phyloP scores from a whole-genome alignment of 2,888 invertebrate species.

The Pandemis cinnamomeana region DNA sequence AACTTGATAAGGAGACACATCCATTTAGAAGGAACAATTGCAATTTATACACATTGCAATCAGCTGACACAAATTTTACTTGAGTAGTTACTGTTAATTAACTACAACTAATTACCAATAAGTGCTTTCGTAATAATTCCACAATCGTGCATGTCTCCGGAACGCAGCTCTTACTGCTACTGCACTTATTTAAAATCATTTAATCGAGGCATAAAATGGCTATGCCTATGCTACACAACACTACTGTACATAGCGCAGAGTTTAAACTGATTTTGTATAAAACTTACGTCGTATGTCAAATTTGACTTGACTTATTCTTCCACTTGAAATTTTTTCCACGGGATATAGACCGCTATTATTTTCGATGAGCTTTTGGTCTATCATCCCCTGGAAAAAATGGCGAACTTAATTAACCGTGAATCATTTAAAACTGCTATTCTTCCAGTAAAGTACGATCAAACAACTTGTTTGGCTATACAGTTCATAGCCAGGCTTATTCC shows the following conservation, averaged over 20 bases:
- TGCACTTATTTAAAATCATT: slow-evolving; percentile 14
- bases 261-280: slow-evolving; percentile 29
- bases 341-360: too few species aligned
- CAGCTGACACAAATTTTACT: too few species aligned
- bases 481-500: too few species aligned
- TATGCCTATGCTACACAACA: slow-evolving; percentile 11
- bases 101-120: neutral
- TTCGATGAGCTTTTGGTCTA: too few species aligned
- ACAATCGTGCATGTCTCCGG: slow-evolving; percentile 3
- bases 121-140: neutral
- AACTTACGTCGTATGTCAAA: neutral
- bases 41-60: too few species aligned
- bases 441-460: too few species aligned
- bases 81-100: neutral
- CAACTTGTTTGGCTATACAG: too few species aligned
- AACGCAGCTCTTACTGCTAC: slow-evolving; percentile 7
- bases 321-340: neutral
- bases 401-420: too few species aligned
- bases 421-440: too few species aligned
- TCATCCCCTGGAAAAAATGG: too few species aligned
- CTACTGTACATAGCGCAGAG: slow-evolving; percentile 2
- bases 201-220: neutral
- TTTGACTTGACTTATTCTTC: slow-evolving; percentile 7
- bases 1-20: too few species aligned
- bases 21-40: too few species aligned